Conservation (phyloP, 2,113 vertebrate species). For the Ceyx margarethae region DNA sequence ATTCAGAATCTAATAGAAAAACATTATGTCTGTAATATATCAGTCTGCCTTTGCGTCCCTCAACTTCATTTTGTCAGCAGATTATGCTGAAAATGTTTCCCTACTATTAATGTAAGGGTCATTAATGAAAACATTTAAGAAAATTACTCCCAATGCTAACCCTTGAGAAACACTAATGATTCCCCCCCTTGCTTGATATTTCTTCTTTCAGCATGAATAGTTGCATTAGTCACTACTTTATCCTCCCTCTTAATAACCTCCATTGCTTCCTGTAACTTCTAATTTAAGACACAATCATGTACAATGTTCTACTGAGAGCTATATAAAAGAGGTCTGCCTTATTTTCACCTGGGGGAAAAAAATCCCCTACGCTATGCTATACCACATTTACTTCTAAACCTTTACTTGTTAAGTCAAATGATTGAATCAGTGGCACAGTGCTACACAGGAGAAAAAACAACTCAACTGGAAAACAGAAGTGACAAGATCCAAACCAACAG, state of each 20-base stretch:
- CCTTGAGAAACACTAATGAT: constrained; percentile 28
- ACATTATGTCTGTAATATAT: background rate
- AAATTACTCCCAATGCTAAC: constrained; percentile 26
- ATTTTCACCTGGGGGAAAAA: background rate
- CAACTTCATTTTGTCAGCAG: background rate
- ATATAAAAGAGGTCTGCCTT: background rate
- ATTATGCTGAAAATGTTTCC: constrained; percentile 17
- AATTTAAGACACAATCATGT: background rate
- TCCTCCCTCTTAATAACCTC: background rate
- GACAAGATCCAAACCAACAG: background rate
- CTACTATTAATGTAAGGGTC: constrained; percentile 16
- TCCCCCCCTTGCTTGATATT: background rate
- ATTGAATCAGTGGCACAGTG: background rate
- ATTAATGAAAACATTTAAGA: constrained; percentile 43
- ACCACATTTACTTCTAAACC: background rate
- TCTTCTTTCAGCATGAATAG: background rate
- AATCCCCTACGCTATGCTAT: rapidly evolving
- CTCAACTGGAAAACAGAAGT: background rate
- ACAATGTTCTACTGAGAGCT: background rate
- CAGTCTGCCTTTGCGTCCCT: background rate
- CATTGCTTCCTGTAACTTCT: background rate
- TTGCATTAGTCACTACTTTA: background rate
- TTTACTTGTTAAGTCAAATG: background rate
- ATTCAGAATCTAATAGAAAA: background rate
- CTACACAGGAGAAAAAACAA: background rate